Conservation (phyloP, 1,140 invertebrate species). For the Pachypeltis micranthus region DNA sequence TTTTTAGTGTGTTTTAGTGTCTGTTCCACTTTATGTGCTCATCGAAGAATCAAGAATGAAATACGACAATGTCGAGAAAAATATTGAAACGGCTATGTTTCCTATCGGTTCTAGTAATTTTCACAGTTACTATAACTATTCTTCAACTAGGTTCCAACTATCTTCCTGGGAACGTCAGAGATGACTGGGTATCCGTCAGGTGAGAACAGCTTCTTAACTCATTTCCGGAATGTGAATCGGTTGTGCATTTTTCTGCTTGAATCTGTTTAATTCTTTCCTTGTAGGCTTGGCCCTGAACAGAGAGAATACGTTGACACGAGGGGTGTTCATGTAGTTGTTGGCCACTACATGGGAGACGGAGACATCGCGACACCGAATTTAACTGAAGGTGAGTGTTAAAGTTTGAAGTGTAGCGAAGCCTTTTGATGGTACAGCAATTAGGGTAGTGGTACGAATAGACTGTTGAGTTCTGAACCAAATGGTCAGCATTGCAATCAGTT, state of each 20-base stretch:
- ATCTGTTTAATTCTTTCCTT: neutral
- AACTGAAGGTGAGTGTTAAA: conserved; percentile 46
- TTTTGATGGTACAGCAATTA: too few species aligned
- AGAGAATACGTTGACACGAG: conserved; percentile 56
- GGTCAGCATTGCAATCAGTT: too few species aligned
- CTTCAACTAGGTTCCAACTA: conserved; percentile 1
- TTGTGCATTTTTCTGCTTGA: neutral
- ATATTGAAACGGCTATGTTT: conserved; percentile 10
- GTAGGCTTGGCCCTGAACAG: conserved; percentile 38
- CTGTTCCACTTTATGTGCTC: too few species aligned
- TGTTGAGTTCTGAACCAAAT: too few species aligned
- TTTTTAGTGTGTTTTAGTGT: too few species aligned
- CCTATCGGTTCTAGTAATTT: neutral
- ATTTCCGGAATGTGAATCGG: neutral
- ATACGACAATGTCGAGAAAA: conserved; percentile 12
- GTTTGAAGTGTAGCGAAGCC: neutral
- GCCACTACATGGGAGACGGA: conserved; percentile 65
- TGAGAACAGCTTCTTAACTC: neutral
- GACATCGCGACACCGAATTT: conserved; percentile 48
- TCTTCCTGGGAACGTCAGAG: conserved; percentile 1
- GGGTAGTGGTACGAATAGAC: too few species aligned
- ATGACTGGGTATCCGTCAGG: conserved; percentile 17
- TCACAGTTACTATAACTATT: neutral
- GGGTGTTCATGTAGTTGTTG: conserved; percentile 67
- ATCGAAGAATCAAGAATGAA: too few species aligned